Conservation (phyloP, 2,113 vertebrate genomes). For the Macaca mulatta region DNA sequence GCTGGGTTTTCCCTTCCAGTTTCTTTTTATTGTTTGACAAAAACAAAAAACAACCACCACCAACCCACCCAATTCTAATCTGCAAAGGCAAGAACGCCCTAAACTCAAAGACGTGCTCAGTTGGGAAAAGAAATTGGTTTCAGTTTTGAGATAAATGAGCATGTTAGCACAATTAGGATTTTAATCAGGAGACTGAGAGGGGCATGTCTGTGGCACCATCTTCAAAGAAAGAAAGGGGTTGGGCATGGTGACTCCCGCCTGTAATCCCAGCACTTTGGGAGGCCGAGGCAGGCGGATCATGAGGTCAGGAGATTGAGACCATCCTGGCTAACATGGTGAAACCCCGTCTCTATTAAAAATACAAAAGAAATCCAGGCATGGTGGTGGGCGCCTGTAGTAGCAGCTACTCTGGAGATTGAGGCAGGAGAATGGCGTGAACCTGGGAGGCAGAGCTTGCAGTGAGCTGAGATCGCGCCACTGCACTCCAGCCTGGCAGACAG, state of each 20-base stretch:
- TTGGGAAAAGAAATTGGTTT: conserved; percentile 10
- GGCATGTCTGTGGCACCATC: not conserved
- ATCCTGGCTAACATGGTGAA: no score
- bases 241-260: no score
- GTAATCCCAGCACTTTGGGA: no score
- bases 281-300: rapidly evolving
- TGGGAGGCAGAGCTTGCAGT: no score
- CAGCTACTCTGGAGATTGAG: no score
- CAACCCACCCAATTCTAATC: not conserved
- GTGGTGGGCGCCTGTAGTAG: no score
- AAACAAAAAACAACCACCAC: not conserved
- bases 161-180: conserved; percentile 4
- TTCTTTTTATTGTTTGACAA: not conserved
- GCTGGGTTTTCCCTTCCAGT: not conserved
- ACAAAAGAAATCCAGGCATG: no score
- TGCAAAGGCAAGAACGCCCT: conserved; percentile 48
- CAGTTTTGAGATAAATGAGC: conserved; percentile 6
- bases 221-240: not conserved
- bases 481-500: no score
- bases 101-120: not conserved
- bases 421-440: no score
- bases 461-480: no score
- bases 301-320: no score
- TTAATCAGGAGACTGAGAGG: not conserved
- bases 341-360: no score